Evolutionary conservation across 2,888 invertebrate genomes (phyloP).

Genomic region (Sipha maydis): DNA sequence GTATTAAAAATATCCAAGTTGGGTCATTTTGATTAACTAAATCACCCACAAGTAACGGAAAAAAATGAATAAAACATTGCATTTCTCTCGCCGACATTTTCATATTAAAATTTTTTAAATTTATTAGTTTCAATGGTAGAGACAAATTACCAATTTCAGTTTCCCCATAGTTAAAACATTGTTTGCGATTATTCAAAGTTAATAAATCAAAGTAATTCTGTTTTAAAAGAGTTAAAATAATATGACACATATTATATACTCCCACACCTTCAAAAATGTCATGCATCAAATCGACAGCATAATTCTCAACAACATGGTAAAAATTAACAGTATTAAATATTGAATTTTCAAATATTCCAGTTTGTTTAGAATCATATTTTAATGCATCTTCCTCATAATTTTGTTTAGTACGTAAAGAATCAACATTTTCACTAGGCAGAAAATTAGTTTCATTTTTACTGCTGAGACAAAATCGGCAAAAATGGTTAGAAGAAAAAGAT

Average conservation of each 20-base stretch:
- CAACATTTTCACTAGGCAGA: no score
- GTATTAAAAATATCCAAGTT: no score
- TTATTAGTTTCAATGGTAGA: neutral
- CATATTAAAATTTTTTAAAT: constrained; percentile 7
- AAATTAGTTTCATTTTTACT: neutral
- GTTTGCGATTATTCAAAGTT: constrained; percentile 6
- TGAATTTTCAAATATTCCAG: constrained; percentile 1
- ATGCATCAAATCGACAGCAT: neutral
- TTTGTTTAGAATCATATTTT: no score
- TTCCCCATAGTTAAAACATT: neutral
- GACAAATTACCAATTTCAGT: constrained; percentile 18
- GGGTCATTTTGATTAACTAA: neutral
- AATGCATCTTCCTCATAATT: no score
- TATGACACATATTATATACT: constrained; percentile 19
- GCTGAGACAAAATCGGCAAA: constrained; percentile 18
- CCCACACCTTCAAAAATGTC: constrained; percentile 20
- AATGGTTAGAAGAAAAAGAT: constrained; percentile 7
- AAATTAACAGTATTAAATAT: constrained; percentile 8
- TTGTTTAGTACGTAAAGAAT: no score
- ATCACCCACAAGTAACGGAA: neutral
- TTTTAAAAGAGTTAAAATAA: neutral
- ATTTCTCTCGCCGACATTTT: neutral
- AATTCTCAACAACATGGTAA: neutral
- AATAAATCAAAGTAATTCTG: neutral
- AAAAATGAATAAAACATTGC: neutral